Conservation (phyloP, 2,113 vertebrate genomes). For the Anolis carolinensis region DNA sequence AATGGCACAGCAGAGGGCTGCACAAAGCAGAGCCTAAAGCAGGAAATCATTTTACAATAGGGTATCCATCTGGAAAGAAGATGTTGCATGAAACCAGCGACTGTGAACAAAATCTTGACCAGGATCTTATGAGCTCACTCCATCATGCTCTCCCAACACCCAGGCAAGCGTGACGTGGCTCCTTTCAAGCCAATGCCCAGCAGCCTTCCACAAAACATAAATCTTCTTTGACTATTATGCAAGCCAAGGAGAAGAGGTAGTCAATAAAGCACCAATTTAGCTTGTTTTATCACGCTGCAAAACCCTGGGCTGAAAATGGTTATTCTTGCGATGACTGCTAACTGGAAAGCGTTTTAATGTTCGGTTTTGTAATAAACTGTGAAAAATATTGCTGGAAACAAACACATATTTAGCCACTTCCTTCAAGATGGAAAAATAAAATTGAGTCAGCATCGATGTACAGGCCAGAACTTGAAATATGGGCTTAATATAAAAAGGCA, state of each 20-base stretch:
- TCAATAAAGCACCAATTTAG: conserved; percentile 72
- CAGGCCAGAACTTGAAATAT: conserved; percentile 6
- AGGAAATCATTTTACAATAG: conserved; percentile 78
- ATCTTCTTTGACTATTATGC: conserved; percentile 72
- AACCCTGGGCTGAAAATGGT: conserved; percentile 9
- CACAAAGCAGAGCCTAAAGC: conserved; percentile 71
- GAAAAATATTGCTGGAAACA: rapidly evolving
- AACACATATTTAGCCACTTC: conserved; percentile 21
- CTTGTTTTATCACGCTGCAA: conserved; percentile 49
- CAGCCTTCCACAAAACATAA: conserved; percentile 68
- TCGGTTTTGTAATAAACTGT: not conserved
- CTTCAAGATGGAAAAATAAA: conserved; percentile 30
- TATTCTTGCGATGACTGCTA: conserved; percentile 34
- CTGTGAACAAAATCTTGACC: conserved; percentile 79
- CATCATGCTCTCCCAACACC: conserved; percentile 56
- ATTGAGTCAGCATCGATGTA: not conserved
- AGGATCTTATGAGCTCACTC: conserved; percentile 68
- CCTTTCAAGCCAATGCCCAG: conserved; percentile 71
- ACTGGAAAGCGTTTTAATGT: conserved; percentile 7
- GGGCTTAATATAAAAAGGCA: conserved; percentile 42
- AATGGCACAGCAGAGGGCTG: conserved; percentile 70
- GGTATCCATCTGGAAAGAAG: conserved; percentile 83
- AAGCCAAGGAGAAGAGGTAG: conserved; percentile 71
- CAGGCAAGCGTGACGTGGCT: conserved; percentile 53
- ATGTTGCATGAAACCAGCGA: conserved; percentile 68